Evolutionary conservation across 2,113 vertebrate genomes (phyloP).

Genomic region (Chionodraco myersi): DNA sequence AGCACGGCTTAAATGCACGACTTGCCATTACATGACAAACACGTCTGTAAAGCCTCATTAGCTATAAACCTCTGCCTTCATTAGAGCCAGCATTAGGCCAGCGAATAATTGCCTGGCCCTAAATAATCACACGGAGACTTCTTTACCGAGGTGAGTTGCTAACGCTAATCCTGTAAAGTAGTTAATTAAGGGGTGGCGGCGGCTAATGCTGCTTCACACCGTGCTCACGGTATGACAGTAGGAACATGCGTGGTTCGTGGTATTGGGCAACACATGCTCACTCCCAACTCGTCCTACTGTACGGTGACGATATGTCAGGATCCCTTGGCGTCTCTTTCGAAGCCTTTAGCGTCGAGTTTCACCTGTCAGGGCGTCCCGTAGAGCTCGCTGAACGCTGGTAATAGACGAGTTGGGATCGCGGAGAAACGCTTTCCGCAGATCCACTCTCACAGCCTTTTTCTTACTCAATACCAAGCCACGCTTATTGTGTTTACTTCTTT

Average conservation of each 20-base stretch:
- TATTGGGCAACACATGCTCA: neutral
- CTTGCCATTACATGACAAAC: conserved; percentile 51
- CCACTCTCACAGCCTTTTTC: too few species aligned
- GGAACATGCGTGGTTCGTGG: conserved; percentile 24
- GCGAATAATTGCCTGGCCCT: conserved; percentile 67
- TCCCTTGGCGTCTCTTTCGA: too few species aligned
- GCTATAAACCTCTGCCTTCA: conserved; percentile 53
- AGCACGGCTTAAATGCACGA: conserved; percentile 27
- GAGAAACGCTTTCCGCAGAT: too few species aligned
- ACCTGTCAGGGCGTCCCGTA: too few species aligned
- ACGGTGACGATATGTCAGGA: too few species aligned
- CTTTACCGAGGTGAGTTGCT: conserved; percentile 66
- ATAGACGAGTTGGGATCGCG: too few species aligned
- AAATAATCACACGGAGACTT: conserved; percentile 72
- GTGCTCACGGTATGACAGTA: conserved; percentile 24
- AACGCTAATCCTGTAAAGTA: conserved; percentile 71
- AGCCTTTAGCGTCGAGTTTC: too few species aligned
- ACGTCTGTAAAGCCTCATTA: conserved; percentile 63
- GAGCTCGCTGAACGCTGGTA: too few species aligned
- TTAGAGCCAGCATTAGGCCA: conserved; percentile 67
- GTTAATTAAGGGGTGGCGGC: conserved; percentile 66
- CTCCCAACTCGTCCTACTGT: too few species aligned
- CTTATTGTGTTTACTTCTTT: too few species aligned
- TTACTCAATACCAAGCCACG: too few species aligned
- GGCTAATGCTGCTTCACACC: conserved; percentile 50